Base-by-base conservation (phyloP, 1,140 invertebrate genomes). In the Drosophila guanche region DNA sequence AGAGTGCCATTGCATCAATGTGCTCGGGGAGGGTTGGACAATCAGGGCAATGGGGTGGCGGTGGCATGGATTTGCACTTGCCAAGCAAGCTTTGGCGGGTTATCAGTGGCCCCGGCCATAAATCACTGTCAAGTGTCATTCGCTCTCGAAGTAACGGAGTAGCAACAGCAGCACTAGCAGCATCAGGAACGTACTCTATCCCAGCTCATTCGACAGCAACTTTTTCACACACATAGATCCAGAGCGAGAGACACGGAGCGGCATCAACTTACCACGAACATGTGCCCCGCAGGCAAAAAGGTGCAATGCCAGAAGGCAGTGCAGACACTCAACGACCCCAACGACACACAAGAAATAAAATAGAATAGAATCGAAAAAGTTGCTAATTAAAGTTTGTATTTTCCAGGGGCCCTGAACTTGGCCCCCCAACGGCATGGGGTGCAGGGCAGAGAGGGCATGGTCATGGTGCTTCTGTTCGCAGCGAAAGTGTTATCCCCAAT, bases 121-220 rank as follows among this genome's bases (percentile, higher is more conserved):
- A 90, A 90, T 90, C 89, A 90, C 89, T 90, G 89, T 90, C 89
- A 90, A 90, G 88, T 88, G 89, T 90, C 89, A 90, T 89, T 90
- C 81, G 89, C 89, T 52, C 71, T 65, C 57, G 54, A 61, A 75
- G 60, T 47, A 55, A 55, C 27, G 10, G 10, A 68, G 52, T 42
- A 57, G 33, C 20, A 58, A 56, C 61, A 81, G 60, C 58, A 55
- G 59, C 27, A 61, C 46, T 41, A 54, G 33, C n/a, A 58, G 60
- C 65, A 81, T 86, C 68, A 12, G 33, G 33, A 37, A 10, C 33
- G 10, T 37, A 4, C 77, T 86, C 81, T 86, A 81, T 78, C 70
- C 77, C 63, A 73, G 60, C 50, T 43, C 41, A 69, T 45, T 37
- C 52, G 45, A 8, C 42, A 63, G 52, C 54, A 86, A 84, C 74